Base-by-base conservation (phyloP, 2,888 invertebrate species). In the Trissonchulus latispiculum region DNA sequence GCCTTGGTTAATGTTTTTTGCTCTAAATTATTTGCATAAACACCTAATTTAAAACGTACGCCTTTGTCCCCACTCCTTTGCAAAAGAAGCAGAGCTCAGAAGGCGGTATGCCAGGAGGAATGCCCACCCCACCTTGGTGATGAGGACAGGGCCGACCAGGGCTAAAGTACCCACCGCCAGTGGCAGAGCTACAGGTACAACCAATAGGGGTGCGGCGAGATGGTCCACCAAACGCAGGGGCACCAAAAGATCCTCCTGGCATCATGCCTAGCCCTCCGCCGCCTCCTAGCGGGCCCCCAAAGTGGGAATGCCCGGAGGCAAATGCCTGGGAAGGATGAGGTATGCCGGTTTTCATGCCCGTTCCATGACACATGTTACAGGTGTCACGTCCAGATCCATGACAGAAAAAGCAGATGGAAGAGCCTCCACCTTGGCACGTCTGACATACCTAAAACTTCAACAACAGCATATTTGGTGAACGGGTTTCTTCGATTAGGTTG, bases 281-380 rank as follows among this genome's bases (percentile, higher is more conserved):
- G n/a, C 35, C 8, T 3, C 8, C 69, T 23, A 15, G 32, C 67
- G 67, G 29, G 3, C 80, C 79, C 72, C 79, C 81, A 62, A 82
- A 77, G 75, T 82, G 82, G 1, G 81, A 81, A 77, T 79, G 80
- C 32, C 81, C 79, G 8, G 82, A 81, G n/a, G 69, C 69, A 36
- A 68, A 68, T 68, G 69, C 69, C 69, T 68, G 69, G 36, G 69
- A 68, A 0, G 82, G 82, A 77, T 82, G 82, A 18, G 82, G 81
- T 2, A 82, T 81, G 48, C 82, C 82, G 1, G 81, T 79, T 73
- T 82, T 82, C 82, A 82, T 82, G n/a, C 82, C 82, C 3, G 82
- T 82, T 33, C 82, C 82, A 66, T 81, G 74, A 75, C 82, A 82
- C 75, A 80, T 80, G 2, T 75, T 76, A 75, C 82, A 82, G 73